Evolutionary conservation across 2,888 invertebrate genomes (phyloP).

Genomic region (Drosophila yooni): DNA sequence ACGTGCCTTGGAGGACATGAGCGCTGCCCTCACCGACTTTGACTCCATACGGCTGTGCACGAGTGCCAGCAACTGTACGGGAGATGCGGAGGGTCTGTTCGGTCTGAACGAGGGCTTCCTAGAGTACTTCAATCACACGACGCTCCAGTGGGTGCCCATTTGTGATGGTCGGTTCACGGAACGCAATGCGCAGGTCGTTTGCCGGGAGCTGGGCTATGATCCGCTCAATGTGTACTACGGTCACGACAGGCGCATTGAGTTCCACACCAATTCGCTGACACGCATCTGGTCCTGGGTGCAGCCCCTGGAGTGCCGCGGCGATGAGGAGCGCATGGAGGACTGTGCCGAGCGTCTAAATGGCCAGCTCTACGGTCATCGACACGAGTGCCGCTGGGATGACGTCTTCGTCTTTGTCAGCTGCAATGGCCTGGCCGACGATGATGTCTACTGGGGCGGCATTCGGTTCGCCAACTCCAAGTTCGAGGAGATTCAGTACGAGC

Average conservation of each 20-base stretch:
- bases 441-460: constrained; percentile 97
- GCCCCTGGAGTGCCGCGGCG: constrained; percentile 93
- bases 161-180: constrained; percentile 98
- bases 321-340: constrained; percentile 91
- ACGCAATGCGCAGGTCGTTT: constrained; percentile 98
- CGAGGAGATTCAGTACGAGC: constrained; percentile 93
- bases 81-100: constrained; percentile 83
- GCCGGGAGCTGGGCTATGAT: constrained; percentile 95
- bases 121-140: constrained; percentile 97
- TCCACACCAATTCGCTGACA: constrained; percentile 94
- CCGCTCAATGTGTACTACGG: constrained; percentile 95
- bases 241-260: constrained; percentile 93
- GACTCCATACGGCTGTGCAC: constrained; percentile 92
- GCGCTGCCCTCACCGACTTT: constrained; percentile 71
- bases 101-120: constrained; percentile 92
- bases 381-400: constrained; percentile 95
- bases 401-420: constrained; percentile 97
- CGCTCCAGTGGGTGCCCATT: constrained; percentile 97
- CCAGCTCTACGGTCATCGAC: constrained; percentile 93
- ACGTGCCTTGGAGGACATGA: constrained; percentile 86
- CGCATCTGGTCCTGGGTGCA: constrained; percentile 98
- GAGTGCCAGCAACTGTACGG: constrained; percentile 88
- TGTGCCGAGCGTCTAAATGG: constrained; percentile 95
- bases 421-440: constrained; percentile 87
- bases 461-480: constrained; percentile 95